Evolutionary conservation across 1,140 invertebrate species (phyloP).

Genomic region (Drosophila sulfurigaster): DNA sequence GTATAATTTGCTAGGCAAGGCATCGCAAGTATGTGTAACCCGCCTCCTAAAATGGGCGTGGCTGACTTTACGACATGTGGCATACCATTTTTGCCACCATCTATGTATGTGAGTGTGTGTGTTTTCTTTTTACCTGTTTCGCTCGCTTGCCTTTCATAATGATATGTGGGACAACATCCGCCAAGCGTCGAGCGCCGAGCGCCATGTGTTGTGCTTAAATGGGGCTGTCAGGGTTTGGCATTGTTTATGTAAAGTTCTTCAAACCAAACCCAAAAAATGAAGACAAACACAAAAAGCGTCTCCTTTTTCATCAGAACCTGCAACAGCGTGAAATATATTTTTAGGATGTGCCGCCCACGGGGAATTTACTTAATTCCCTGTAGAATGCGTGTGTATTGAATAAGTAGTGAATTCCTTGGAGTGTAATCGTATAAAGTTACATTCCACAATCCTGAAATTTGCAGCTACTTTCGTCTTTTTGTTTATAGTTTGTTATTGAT

Average conservation of each 20-base stretch:
- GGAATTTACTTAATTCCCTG: background rate
- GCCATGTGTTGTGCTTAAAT: constrained; percentile 33
- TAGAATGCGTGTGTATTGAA: background rate
- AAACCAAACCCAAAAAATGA: background rate
- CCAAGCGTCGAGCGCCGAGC: background rate
- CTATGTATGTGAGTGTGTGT: constrained; percentile 3
- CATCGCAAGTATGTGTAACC: background rate
- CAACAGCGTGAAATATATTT: background rate
- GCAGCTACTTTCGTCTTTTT: too few relatives aligned
- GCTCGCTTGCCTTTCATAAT: constrained; percentile 20
- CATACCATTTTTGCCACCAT: constrained; percentile 19
- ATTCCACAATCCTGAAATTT: background rate
- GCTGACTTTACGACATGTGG: constrained; percentile 28
- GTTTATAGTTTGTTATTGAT: too few relatives aligned
- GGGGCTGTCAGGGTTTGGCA: constrained; percentile 31
- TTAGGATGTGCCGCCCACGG: background rate
- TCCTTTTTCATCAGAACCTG: background rate
- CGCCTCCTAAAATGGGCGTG: constrained; percentile 21
- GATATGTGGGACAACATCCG: constrained; percentile 20
- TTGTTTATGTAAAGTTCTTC: constrained; percentile 32
- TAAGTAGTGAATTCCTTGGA: background rate
- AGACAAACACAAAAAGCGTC: background rate
- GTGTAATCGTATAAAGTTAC: background rate
- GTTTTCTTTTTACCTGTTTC: constrained; percentile 5
- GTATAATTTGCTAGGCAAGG: constrained; percentile 40